These are phyloP conservation scores for Sesia bembeciformis DNA, from an alignment of 2,888 invertebrate genomes.

Conservation along the genomic window DNA sequence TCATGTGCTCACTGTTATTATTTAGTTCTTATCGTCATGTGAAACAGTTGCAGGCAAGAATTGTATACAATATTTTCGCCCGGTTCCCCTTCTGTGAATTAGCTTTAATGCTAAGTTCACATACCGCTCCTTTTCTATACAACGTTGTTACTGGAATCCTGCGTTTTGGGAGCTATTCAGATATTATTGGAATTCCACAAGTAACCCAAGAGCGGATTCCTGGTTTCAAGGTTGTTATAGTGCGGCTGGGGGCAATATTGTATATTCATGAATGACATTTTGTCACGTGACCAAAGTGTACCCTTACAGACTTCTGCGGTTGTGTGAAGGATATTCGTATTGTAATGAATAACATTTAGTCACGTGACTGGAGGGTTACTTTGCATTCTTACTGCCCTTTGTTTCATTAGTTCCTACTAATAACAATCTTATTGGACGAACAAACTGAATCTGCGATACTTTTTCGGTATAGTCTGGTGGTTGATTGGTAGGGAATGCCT, in stretches of 20 bases:
- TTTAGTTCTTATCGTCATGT: too few relatives aligned
- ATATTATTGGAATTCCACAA: slow-evolving; percentile 8
- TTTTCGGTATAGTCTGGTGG: too few relatives aligned
- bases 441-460: too few relatives aligned
- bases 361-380: not conserved
- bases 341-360: not conserved
- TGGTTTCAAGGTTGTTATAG: not conserved
- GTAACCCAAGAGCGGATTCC: slow-evolving; percentile 4
- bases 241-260: not conserved
- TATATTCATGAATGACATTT: slow-evolving; percentile 3
- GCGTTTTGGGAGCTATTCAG: slow-evolving; percentile 2
- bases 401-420: too few relatives aligned
- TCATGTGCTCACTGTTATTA: too few relatives aligned
- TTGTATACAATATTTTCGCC: too few relatives aligned
- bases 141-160: slow-evolving; percentile 3
- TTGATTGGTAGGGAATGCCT: too few relatives aligned
- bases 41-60: too few relatives aligned
- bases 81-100: too few relatives aligned
- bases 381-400: too few relatives aligned
- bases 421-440: too few relatives aligned
- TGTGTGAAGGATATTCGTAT: not conserved
- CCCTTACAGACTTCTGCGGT: not conserved
- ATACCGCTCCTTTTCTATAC: not conserved
- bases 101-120: too few relatives aligned
- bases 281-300: slow-evolving; percentile 2